Conservation (phyloP, 2,888 invertebrate genomes). For the Philonicus albiceps region DNA sequence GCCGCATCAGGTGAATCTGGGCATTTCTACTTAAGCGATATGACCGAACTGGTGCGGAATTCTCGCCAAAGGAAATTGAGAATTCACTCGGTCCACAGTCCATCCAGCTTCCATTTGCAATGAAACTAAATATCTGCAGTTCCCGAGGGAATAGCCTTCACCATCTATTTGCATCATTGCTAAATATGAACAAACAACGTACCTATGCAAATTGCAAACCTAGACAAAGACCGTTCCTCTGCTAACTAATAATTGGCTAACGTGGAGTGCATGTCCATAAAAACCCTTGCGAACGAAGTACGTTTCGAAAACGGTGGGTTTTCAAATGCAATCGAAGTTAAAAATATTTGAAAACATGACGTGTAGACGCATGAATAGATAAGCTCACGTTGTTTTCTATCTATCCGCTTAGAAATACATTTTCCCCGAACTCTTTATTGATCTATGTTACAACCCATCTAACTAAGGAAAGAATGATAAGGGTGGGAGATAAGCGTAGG, state of each 20-base stretch:
- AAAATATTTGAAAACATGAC: not conserved
- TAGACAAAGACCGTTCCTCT: not conserved
- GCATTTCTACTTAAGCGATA: not conserved
- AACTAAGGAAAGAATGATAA: not conserved
- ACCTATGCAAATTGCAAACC: not conserved
- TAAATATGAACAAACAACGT: not conserved
- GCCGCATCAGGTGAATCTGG: not conserved
- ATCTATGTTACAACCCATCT: not conserved
- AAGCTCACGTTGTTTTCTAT: not conserved
- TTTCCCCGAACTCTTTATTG: not conserved
- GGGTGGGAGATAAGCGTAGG: not conserved
- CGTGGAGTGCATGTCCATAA: not conserved
- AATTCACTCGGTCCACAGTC: not conserved
- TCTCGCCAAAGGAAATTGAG: not conserved
- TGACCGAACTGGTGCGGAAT: not conserved
- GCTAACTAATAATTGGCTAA: not conserved
- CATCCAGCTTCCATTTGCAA: not conserved
- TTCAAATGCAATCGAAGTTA: not conserved
- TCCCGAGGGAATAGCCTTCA: not conserved
- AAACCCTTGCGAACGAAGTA: not conserved
- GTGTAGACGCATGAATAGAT: not conserved
- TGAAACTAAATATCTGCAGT: not conserved
- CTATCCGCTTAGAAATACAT: not conserved
- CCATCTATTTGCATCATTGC: not conserved
- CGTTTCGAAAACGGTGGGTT: not conserved